These are phyloP conservation scores for Cyphomyrmex costatus DNA, from an alignment of 1,140 invertebrate species.

Conservation along the genomic window DNA sequence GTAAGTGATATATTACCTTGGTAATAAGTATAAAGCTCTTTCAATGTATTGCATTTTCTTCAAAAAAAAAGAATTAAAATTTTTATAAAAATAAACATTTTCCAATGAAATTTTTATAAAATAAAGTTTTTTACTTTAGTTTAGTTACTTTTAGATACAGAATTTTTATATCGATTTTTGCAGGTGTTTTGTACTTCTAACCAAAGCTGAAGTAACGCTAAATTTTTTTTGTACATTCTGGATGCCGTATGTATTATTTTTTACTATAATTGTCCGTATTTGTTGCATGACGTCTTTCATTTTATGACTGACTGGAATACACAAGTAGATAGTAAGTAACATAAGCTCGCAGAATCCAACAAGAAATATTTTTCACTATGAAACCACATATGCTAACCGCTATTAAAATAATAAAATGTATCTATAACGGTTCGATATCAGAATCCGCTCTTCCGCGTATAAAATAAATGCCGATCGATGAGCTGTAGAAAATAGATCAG, in stretches of 20 bases:
- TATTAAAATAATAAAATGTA: slow-evolving; percentile 53
- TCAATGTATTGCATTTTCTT: too few species aligned
- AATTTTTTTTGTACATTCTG: background rate
- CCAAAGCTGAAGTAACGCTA: background rate
- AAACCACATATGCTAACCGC: slow-evolving; percentile 10
- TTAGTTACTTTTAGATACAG: too few species aligned
- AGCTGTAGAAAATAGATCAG: slow-evolving; percentile 73
- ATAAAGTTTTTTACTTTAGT: too few species aligned
- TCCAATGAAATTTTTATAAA: too few species aligned
- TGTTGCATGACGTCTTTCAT: background rate
- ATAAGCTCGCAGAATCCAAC: background rate
- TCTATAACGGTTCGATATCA: slow-evolving; percentile 66
- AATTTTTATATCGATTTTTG: too few species aligned
- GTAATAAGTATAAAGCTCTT: too few species aligned
- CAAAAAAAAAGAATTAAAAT: too few species aligned
- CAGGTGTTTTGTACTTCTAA: too few species aligned
- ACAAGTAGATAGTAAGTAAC: background rate
- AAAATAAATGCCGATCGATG: slow-evolving; percentile 74
- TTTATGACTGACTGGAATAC: background rate
- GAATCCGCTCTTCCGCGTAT: slow-evolving; percentile 73
- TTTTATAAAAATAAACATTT: too few species aligned
- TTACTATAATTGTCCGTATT: background rate
- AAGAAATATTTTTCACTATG: slow-evolving; percentile 9
- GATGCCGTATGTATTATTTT: background rate
- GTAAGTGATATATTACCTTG: background rate